Base-by-base conservation (phyloP, 2,797 vertebrate genomes). In the Megaceryle alcyon region DNA sequence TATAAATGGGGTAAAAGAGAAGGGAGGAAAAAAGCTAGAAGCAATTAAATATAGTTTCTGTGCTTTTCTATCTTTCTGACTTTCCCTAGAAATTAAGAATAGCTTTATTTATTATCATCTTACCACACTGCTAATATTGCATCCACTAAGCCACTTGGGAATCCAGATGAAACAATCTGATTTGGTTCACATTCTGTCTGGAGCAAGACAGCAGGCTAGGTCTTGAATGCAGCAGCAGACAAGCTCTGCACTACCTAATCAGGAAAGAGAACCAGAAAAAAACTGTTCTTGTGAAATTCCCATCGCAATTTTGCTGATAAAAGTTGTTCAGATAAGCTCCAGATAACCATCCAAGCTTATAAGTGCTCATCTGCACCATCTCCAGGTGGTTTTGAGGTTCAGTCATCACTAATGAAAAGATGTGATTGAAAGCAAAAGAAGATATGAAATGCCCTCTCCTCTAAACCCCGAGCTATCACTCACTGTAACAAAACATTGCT, bases 341-440 rank as follows among this genome's bases (percentile, higher is more conserved):
- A 96, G 94, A 92, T 95, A 96, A 94, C 88, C 91, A 92, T 92
- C 90, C 88, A 69, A 19, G 53, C 64, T 92, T 92, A 29, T 73
- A 85, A 95, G 57, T 95, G 88, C 75, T 87, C 91, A 81, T 94
- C 93, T 94, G 86, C 75, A 88, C 90, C 93, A 85, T 94, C 93
- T 93, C 92, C 86, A 95, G 86, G 70, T 94, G 88, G 78, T 83
- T 96, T 84, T 94, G 91, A 93, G 75, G 94, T 87, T 95, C 90
- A 84, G 82, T 65, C 94, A 90, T 90, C 60, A 13, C 93, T 90
- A 96, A 94, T 96, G 90, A 95, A 95, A 95, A 91, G 91, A 90
- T 80, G 77, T 78, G 90, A 93, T 81, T 78, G 82, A 96, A 94
- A 94, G 86, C 72, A 87, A 51, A 84, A 54, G 91, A 46, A 68